Evolutionary conservation across 2,113 vertebrate genomes (phyloP), one percentile per base, ranked within the genome.

Genomic region (Centropus bengalensis): DNA sequence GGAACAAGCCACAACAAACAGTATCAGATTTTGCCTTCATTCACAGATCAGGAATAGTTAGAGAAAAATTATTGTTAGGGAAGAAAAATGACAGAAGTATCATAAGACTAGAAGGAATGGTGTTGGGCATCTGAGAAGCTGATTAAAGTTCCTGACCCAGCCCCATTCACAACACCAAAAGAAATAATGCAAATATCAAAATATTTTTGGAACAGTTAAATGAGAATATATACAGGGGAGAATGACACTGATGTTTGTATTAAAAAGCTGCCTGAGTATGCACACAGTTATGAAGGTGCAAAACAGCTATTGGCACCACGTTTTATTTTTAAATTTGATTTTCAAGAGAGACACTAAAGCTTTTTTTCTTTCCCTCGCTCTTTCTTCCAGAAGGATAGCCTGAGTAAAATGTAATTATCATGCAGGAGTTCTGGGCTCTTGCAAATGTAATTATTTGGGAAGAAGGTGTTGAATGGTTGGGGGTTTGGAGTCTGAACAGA

Each of bases 261-360:
- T 67, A 89, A 76, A 80, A 7, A 77, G n/a, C 33, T 76, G 42
- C 14, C 63, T 32, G 6, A 19, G 38, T 74, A 3, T 73, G 58
- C 49, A 15, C 40, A 28, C 11, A 21, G 63, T 17, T 89, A 70
- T 80, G 70, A 80, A 81, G 51, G 55, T 70, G 51, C 38, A 93
- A 47, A 87, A 44, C 49, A 59, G 67, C 67, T 63, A 68, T 24
- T 69, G 70, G 75, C 33, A 94, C 17, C 28, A 59, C 36, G 44
- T 27, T 94, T 96, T 74, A 82, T 80, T 88, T 80, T 80, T 82
- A 71, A 79, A 91, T 91, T 56, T 85, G 67, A 80, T 94, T 94
- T 94, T 91, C 89, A 59, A 59, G 28, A 47, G 19, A 87, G 18
- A 86, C 7, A 4, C 20, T 71, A 58, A 82, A 82, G 49, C 4